Conservation (phyloP, 2,797 vertebrate genomes). For the Alcedo quadribrachys region DNA sequence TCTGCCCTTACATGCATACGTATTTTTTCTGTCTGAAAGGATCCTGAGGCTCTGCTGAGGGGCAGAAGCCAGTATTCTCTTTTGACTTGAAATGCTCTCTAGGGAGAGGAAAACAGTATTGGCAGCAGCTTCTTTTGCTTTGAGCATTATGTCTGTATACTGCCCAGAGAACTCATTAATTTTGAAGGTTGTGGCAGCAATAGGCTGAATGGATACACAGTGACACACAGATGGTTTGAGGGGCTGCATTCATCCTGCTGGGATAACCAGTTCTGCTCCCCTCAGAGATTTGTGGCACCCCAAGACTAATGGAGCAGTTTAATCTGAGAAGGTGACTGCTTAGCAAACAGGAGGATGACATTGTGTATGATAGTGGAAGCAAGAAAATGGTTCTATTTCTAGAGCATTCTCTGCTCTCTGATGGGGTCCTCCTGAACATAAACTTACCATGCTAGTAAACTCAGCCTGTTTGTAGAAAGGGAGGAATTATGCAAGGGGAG, state of each 20-base stretch:
- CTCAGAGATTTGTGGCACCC: background rate
- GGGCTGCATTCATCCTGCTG: background rate
- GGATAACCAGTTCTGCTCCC: background rate
- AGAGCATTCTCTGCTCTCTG: background rate
- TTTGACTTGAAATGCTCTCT: conserved; percentile 15
- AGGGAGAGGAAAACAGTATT: background rate
- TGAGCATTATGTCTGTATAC: background rate
- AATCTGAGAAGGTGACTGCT: background rate
- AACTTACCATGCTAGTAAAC: background rate
- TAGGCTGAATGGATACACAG: background rate
- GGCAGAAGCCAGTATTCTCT: background rate
- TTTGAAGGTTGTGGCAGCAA: conserved; percentile 1
- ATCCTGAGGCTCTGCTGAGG: background rate
- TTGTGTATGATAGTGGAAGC: background rate
- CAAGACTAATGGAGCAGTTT: background rate
- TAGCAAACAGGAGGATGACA: background rate
- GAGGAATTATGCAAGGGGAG: background rate
- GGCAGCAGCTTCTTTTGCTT: conserved; percentile 30
- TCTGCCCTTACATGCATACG: background rate
- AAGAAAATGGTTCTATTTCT: background rate
- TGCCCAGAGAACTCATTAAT: conserved; percentile 34
- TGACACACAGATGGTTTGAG: background rate
- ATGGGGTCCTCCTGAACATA: background rate
- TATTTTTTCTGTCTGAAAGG: background rate
- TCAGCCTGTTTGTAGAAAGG: background rate